phyloP scores from a whole-genome alignment of 2,888 invertebrate genomes.

The Atherix ibis region DNA sequence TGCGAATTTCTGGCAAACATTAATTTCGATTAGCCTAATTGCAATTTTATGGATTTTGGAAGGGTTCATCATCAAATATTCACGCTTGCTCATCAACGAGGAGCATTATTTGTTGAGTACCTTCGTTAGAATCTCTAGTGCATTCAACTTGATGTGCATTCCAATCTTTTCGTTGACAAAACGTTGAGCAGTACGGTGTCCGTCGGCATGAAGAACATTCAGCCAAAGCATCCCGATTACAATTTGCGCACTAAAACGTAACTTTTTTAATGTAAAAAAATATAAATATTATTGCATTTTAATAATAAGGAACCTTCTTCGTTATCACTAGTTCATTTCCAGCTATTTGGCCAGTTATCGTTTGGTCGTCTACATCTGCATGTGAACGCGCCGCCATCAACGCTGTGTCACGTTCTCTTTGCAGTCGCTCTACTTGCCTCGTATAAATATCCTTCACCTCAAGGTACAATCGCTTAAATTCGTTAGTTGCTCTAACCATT shows the following conservation, averaged over 20 bases:
- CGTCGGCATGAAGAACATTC: constrained; percentile 75
- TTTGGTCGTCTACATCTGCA: constrained; percentile 40
- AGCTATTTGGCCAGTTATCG: constrained; percentile 33
- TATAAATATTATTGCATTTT: background rate
- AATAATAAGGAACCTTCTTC: constrained; percentile 41
- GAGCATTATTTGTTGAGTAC: constrained; percentile 67
- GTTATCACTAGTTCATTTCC: constrained; percentile 45
- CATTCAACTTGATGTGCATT: constrained; percentile 73
- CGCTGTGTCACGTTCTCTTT: constrained; percentile 50
- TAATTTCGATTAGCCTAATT: no score
- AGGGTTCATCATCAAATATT: constrained; percentile 14
- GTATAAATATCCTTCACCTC: constrained; percentile 52
- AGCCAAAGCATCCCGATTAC: constrained; percentile 72
- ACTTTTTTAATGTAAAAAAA: background rate
- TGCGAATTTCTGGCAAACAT: no score
- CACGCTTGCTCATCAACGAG: constrained; percentile 59
- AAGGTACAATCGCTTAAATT: constrained; percentile 55
- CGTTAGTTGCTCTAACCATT: constrained; percentile 48
- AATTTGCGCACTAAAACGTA: constrained; percentile 60
- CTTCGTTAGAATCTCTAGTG: constrained; percentile 52
- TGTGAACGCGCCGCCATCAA: constrained; percentile 51
- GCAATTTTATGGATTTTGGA: no score
- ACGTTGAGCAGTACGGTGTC: constrained; percentile 78
- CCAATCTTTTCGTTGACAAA: constrained; percentile 85
- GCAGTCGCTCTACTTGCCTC: constrained; percentile 46